These are phyloP conservation scores for Speoplatyrhinus poulsoni DNA, from an alignment of 2,113 vertebrate species.

Conservation along the genomic window DNA sequence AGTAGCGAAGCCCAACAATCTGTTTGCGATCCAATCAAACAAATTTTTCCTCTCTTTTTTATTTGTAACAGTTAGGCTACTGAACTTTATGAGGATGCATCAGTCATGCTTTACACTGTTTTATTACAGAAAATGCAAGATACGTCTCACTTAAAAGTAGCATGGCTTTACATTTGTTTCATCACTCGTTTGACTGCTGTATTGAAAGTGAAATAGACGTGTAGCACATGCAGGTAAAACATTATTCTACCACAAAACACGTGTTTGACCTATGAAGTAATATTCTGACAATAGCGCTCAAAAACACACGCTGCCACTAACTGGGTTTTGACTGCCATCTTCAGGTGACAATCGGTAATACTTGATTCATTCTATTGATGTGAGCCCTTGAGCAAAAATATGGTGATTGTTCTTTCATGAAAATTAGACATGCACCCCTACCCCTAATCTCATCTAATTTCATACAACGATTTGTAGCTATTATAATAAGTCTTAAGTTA, in stretches of 20 bases:
- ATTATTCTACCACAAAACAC: conserved; percentile 45
- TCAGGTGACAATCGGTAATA: conserved; percentile 64
- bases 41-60: conserved; percentile 29
- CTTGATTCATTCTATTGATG: conserved; percentile 16
- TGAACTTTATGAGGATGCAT: conserved; percentile 43
- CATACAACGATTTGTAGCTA: conserved; percentile 59
- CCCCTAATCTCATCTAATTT: conserved; percentile 68
- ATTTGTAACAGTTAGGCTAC: conserved; percentile 19
- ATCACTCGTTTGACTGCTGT: conserved; percentile 38
- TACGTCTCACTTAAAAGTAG: conserved; percentile 61
- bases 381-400: conserved; percentile 61
- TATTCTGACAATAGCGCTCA: conserved; percentile 42
- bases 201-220: conserved; percentile 55
- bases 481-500: conserved; percentile 52
- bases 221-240: conserved; percentile 43
- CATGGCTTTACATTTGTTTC: conserved; percentile 48
- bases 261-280: conserved; percentile 71
- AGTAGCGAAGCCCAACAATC: no score
- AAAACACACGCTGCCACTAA: conserved; percentile 45
- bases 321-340: conserved; percentile 83
- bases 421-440: conserved; percentile 62
- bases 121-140: conserved; percentile 42
- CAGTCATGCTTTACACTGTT: conserved; percentile 52
- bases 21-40: conserved; percentile 33
- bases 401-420: conserved; percentile 67